Percentiles rank a stretch among this genome's conserved stretches.
These are phyloP conservation scores for Labeo rohita DNA, from an alignment of 2,113 vertebrate genomes.

Conservation along the genomic window DNA sequence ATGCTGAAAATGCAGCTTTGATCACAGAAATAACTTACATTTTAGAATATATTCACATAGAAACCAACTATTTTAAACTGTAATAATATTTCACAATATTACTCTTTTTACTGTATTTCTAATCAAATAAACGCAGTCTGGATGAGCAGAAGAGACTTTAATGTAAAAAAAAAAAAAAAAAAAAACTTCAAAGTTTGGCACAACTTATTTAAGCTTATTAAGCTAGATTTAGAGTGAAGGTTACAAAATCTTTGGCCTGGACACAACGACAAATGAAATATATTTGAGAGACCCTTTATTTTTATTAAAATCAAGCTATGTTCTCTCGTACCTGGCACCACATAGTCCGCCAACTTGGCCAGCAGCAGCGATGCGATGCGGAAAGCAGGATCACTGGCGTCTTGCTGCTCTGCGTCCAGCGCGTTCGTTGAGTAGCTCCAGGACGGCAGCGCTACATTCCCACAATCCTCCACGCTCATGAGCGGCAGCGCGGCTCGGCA, in stretches of 20 bases:
- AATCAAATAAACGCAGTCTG: background rate
- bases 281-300: background rate
- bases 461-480: conserved; percentile 98
- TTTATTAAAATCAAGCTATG: background rate
- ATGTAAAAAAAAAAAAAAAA: too few relatives aligned
- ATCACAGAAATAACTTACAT: background rate
- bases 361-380: conserved; percentile 92
- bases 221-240: too few relatives aligned
- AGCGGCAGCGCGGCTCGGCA: conserved; percentile 94
- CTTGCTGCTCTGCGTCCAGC: conserved; percentile 90
- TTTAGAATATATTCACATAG: background rate
- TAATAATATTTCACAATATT: background rate
- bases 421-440: conserved; percentile 96
- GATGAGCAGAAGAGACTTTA: background rate
- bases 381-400: conserved; percentile 93
- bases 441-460: conserved; percentile 92
- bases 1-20: background rate
- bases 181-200: too few relatives aligned
- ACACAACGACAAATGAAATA: too few relatives aligned
- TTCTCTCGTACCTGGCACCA: conserved; percentile 88
- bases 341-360: conserved; percentile 95
- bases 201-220: too few relatives aligned
- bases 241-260: too few relatives aligned
- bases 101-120: background rate
- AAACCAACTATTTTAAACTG: background rate